phyloP scores from a whole-genome alignment of 2,113 vertebrate species.

The Hucho hucho region DNA sequence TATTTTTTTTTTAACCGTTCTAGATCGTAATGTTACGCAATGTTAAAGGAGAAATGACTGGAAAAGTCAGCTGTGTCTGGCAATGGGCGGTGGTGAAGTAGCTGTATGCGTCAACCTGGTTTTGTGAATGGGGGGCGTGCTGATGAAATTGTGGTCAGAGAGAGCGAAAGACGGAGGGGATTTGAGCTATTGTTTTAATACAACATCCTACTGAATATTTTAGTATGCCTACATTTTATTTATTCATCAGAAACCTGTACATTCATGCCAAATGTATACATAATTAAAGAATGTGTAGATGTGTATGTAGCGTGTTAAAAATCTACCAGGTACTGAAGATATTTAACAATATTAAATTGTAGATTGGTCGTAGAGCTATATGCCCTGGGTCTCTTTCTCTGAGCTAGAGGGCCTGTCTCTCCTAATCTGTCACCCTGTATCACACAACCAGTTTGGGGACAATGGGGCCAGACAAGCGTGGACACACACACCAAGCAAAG shows the following conservation, averaged over 20 bases:
- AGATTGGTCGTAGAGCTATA: background rate
- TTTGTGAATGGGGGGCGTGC: slow-evolving; percentile 72
- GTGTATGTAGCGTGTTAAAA: background rate
- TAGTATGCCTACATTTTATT: background rate
- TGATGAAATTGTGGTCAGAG: slow-evolving; percentile 35
- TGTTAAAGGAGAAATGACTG: background rate
- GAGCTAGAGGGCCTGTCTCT: slow-evolving; percentile 39
- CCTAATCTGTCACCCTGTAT: slow-evolving; percentile 64
- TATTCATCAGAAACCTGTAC: background rate
- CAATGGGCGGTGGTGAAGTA: slow-evolving; percentile 69
- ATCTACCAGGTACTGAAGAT: background rate
- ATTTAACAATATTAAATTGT: background rate
- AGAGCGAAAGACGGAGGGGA: background rate
- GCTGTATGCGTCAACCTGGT: slow-evolving; percentile 72
- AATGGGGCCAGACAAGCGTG: slow-evolving; percentile 35
- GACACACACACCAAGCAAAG: slow-evolving; percentile 11
- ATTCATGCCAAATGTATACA: background rate
- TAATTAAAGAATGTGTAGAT: background rate
- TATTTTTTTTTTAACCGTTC: background rate
- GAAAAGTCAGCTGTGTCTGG: slow-evolving; percentile 37
- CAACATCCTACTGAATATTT: background rate
- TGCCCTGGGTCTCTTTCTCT: background rate
- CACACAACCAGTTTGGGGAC: slow-evolving; percentile 56
- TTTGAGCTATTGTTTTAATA: background rate
- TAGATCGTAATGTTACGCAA: background rate